phyloP scores from a whole-genome alignment of 2,113 vertebrate species.

The Triplophysa tibetana region DNA sequence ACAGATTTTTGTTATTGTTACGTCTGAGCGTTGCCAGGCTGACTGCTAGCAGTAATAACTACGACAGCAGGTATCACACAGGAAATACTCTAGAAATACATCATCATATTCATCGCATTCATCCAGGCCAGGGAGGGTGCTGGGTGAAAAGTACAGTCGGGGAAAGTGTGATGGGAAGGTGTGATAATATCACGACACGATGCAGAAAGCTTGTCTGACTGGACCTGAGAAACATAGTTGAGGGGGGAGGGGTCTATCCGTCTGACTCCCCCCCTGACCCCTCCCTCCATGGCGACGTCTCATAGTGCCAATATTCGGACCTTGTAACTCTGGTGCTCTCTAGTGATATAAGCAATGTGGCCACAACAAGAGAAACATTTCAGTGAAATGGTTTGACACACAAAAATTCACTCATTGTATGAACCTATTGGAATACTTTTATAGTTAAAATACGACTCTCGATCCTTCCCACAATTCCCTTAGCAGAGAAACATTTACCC shows the following conservation, averaged over 20 bases:
- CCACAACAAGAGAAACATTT: not conserved
- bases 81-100: conserved; percentile 36
- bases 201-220: conserved; percentile 74
- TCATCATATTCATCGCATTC: conserved; percentile 36
- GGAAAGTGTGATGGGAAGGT: conserved; percentile 53
- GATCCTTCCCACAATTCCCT: not conserved
- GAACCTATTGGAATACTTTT: conserved; percentile 37
- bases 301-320: conserved; percentile 73
- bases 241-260: conserved; percentile 68
- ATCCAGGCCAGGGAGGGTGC: conserved; percentile 46
- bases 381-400: conserved; percentile 32
- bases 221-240: conserved; percentile 78
- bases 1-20: conserved; percentile 33
- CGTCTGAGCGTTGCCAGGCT: conserved; percentile 39
- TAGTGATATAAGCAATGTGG: conserved; percentile 76
- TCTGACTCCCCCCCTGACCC: conserved; percentile 68
- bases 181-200: conserved; percentile 74
- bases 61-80: conserved; percentile 39
- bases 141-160: conserved; percentile 23
- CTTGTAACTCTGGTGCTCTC: conserved; percentile 72
- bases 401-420: conserved; percentile 13
- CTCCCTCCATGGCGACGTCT: conserved; percentile 71
- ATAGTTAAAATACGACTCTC: not conserved
- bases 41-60: conserved; percentile 39
- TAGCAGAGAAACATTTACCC: not conserved